Percentiles rank a stretch among this genome's conserved stretches.
Evolutionary conservation across 1,140 invertebrate species (phyloP).

Genomic region (Mylabris phalerata): DNA sequence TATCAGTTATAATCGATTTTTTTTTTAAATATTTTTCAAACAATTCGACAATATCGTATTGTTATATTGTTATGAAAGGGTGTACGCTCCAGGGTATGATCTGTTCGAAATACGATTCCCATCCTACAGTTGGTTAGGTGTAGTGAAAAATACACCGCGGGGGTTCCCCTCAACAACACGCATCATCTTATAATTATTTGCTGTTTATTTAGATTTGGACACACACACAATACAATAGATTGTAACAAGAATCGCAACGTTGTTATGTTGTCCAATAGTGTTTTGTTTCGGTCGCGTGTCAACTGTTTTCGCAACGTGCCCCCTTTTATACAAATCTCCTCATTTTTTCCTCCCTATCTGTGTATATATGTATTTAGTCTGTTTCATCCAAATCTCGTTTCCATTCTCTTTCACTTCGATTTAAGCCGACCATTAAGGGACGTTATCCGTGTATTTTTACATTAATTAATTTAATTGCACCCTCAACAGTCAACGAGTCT

Average conservation of each 20-base stretch:
- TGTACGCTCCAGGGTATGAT: too few relatives aligned
- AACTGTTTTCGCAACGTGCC: slow-evolving; percentile 14
- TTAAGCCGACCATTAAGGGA: background rate
- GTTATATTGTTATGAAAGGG: too few relatives aligned
- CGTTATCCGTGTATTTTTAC: background rate
- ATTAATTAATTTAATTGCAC: slow-evolving; percentile 10
- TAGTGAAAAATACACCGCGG: too few relatives aligned
- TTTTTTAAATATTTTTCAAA: too few relatives aligned
- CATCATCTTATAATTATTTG: slow-evolving; percentile 12
- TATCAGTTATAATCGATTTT: too few relatives aligned
- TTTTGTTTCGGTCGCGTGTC: slow-evolving; percentile 13
- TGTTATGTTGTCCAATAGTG: slow-evolving; percentile 11
- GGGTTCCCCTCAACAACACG: background rate
- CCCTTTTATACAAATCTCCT: slow-evolving; percentile 5
- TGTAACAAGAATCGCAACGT: slow-evolving; percentile 12
- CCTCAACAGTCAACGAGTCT: background rate
- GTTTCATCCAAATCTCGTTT: background rate
- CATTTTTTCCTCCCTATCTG: background rate
- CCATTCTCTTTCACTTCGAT: background rate
- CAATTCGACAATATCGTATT: too few relatives aligned
- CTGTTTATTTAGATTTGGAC: slow-evolving; percentile 13
- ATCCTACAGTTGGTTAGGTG: too few relatives aligned
- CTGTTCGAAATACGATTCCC: too few relatives aligned
- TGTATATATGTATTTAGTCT: background rate
- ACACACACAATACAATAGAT: slow-evolving; percentile 1